Conservation (phyloP, 1,140 invertebrate species). For the Trichoplusia ni region DNA sequence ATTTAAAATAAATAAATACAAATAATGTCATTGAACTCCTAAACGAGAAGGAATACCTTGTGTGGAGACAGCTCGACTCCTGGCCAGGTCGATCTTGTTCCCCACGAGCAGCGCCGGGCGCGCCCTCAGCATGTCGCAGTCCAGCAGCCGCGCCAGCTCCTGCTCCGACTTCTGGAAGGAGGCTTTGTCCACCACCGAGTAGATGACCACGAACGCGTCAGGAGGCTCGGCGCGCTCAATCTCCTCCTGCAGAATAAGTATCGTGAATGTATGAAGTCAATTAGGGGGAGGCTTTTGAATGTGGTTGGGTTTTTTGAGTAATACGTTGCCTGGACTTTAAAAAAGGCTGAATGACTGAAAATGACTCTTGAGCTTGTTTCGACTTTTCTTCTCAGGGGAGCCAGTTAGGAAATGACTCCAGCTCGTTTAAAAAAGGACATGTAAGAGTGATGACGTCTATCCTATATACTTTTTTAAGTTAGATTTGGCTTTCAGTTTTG, state of each 20-base stretch:
- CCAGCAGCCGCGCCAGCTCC: conserved; percentile 87
- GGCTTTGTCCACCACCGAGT: conserved; percentile 94
- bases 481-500: too few relatives aligned
- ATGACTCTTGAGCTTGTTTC: too few relatives aligned
- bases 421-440: too few relatives aligned
- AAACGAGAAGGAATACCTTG: too few relatives aligned
- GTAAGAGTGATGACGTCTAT: too few relatives aligned
- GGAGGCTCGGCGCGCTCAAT: conserved; percentile 87
- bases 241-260: conserved; percentile 83
- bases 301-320: too few relatives aligned
- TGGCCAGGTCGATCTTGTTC: conserved; percentile 97
- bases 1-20: too few relatives aligned
- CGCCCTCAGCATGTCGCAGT: conserved; percentile 87
- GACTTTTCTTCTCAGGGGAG: too few relatives aligned
- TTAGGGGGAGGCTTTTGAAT: neutral
- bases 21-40: conserved; percentile 68
- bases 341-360: too few relatives aligned
- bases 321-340: too few relatives aligned
- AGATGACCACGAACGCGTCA: conserved; percentile 94
- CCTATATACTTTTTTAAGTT: too few relatives aligned
- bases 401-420: too few relatives aligned
- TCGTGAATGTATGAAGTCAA: neutral
- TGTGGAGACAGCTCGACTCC: conserved; percentile 92
- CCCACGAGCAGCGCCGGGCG: conserved; percentile 94
- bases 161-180: conserved; percentile 92